Percentiles rank a stretch among this genome's conserved stretches.
These are phyloP conservation scores for Nephila pilipes DNA, from an alignment of 1,140 invertebrate species.

Conservation along the genomic window DNA sequence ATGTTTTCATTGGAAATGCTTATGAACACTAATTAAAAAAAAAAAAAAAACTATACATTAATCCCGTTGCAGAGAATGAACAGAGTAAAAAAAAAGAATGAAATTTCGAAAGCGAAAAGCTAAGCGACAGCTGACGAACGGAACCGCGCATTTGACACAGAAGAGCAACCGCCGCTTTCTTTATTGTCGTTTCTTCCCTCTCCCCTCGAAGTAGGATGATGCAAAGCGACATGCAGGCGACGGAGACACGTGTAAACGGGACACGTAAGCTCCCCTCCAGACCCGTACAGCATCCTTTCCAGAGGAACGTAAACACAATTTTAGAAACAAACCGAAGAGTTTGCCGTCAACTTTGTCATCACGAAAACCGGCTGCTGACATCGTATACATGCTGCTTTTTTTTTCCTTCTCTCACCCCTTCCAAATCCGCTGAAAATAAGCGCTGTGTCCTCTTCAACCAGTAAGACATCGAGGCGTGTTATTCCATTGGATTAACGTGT, in stretches of 20 bases:
- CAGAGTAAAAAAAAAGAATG: background rate
- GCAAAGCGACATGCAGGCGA: background rate
- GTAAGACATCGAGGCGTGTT: background rate
- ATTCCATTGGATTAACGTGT: background rate
- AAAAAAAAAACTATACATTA: too few species aligned
- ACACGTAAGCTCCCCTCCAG: conserved; percentile 11
- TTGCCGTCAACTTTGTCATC: conserved; percentile 4
- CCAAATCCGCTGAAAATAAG: conserved; percentile 2
- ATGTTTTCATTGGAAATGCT: too few species aligned
- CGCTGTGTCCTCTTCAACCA: background rate
- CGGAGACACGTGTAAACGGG: background rate
- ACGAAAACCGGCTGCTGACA: background rate
- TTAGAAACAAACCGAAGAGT: background rate
- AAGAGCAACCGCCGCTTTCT: background rate
- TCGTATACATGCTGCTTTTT: background rate
- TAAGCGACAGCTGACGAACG: background rate
- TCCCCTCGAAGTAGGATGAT: background rate
- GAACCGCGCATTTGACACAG: conserved; percentile 11
- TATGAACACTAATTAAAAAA: too few species aligned
- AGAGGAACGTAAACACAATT: conserved; percentile 10
- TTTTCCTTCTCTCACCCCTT: background rate
- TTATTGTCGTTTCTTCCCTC: background rate
- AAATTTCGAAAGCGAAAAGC: background rate
- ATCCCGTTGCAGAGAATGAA: too few species aligned
- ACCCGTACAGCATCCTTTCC: background rate